These are phyloP conservation scores for Philypnodon macrostomus DNA, from an alignment of 2,797 vertebrate species.

Conservation along the genomic window DNA sequence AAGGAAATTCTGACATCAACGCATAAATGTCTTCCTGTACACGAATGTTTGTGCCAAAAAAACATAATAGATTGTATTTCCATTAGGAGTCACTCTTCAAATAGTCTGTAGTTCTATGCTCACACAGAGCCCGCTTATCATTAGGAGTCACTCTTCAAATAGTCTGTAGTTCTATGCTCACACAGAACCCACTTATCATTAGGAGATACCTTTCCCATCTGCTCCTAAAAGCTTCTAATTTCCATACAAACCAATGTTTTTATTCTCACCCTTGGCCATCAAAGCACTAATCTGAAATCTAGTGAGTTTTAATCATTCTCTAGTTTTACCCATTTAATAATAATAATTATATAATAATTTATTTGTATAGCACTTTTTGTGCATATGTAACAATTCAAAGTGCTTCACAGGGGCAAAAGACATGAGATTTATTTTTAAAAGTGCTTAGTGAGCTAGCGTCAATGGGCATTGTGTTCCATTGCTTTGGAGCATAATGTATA, in stretches of 20 bases:
- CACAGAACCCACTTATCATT: slow-evolving; percentile 13
- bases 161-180: slow-evolving; percentile 17
- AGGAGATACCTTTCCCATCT: slow-evolving; percentile 14
- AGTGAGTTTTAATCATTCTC: neutral
- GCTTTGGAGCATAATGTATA: no score
- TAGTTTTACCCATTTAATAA: neutral
- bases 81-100: slow-evolving; percentile 22
- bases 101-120: slow-evolving; percentile 17
- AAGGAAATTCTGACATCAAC: neutral
- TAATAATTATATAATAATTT: no score
- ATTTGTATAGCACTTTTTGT: no score
- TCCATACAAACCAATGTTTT: slow-evolving; percentile 12
- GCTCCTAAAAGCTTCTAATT: slow-evolving; percentile 18
- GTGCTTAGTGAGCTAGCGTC: no score
- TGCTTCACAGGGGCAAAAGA: no score
- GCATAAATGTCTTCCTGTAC: neutral
- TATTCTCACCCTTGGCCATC: slow-evolving; percentile 7
- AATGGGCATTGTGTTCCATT: no score
- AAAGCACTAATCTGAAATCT: neutral
- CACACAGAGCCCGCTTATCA: slow-evolving; percentile 13
- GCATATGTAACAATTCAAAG: no score
- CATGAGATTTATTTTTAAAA: no score
- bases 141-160: slow-evolving; percentile 12
- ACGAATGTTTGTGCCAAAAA: neutral
- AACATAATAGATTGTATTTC: slow-evolving; percentile 3